Evolutionary conservation across 2,113 vertebrate species (phyloP).

Genomic region (Cichladusa arquata): DNA sequence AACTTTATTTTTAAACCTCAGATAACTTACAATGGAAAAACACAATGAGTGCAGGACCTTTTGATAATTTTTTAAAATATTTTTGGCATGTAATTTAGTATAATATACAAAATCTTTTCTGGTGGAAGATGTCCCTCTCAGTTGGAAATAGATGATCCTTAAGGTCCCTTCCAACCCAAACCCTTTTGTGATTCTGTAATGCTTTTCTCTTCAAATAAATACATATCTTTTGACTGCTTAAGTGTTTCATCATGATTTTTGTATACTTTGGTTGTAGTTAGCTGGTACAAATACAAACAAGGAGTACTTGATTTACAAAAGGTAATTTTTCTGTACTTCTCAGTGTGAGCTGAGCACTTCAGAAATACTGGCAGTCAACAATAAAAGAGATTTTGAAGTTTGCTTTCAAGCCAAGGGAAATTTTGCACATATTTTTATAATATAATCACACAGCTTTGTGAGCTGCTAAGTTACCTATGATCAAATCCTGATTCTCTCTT

Average conservation of each 20-base stretch:
- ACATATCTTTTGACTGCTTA: background rate
- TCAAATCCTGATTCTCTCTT: constrained; percentile 15
- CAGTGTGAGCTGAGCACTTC: background rate
- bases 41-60: background rate
- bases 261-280: background rate
- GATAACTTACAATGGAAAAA: background rate
- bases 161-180: background rate
- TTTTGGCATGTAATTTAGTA: background rate
- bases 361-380: background rate
- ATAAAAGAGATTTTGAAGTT: background rate
- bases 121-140: background rate
- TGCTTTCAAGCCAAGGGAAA: background rate
- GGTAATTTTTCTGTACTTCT: background rate
- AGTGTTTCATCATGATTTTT: background rate
- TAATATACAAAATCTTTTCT: background rate
- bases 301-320: background rate
- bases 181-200: background rate
- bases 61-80: background rate
- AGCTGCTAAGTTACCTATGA: background rate
- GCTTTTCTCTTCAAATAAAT: constrained; percentile 14
- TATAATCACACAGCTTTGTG: background rate
- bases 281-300: background rate
- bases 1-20: background rate
- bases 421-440: background rate
- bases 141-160: background rate